Conservation (phyloP, 2,113 vertebrate species). For the Callaeas wilsoni region DNA sequence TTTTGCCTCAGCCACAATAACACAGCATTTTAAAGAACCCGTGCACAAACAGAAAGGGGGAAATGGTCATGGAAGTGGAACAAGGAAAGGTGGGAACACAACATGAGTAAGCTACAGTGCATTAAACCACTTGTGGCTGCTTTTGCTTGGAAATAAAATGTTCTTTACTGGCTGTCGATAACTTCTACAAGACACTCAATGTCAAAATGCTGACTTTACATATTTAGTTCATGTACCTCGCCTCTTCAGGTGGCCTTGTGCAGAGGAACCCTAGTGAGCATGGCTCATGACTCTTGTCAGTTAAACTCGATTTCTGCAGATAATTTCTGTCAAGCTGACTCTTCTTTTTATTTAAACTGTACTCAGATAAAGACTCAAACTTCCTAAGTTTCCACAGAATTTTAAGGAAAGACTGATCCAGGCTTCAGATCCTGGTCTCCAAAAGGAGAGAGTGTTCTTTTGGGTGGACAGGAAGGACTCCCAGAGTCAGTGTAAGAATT, state of each 20-base stretch:
- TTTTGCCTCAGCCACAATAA: not conserved
- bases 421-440: not conserved
- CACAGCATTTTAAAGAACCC: not conserved
- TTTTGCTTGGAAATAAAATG: not conserved
- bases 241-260: not conserved
- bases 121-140: not conserved
- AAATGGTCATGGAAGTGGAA: not conserved
- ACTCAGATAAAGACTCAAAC: not conserved
- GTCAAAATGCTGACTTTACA: not conserved
- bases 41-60: not conserved
- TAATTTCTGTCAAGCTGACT: not conserved
- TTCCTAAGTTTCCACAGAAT: not conserved
- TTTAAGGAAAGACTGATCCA: not conserved
- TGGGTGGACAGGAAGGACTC: accelerated
- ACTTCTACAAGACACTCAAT: not conserved
- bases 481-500: not conserved
- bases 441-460: not conserved
- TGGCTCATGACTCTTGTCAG: not conserved
- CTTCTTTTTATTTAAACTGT: not conserved
- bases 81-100: not conserved
- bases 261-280: not conserved
- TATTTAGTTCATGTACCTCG: not conserved
- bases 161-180: not conserved
- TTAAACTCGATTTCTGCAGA: not conserved
- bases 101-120: not conserved